A percentile compares a stretch with the other conserved stretches of the same genome.
Evolutionary conservation across 2,888 invertebrate species (phyloP).

Genomic region (Lamellibrachia satsuma): DNA sequence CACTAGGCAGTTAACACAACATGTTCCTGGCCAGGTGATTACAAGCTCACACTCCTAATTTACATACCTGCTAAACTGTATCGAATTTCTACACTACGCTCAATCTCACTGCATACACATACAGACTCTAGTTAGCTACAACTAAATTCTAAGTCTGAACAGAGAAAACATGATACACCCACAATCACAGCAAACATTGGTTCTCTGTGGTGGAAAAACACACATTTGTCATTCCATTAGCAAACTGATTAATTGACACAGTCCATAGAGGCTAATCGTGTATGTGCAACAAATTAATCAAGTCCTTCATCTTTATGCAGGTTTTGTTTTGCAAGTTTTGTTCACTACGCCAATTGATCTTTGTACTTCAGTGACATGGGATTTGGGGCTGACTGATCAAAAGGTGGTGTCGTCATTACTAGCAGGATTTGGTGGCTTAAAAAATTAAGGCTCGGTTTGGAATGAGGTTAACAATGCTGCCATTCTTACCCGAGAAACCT

Average conservation of each 20-base stretch:
- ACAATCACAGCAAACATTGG: background rate
- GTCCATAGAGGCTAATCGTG: background rate
- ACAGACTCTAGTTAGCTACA: background rate
- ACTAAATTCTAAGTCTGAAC: background rate
- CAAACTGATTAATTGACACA: background rate
- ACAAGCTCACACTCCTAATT: background rate
- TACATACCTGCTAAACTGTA: background rate
- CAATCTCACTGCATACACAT: background rate
- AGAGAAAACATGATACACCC: background rate
- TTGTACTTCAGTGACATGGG: background rate
- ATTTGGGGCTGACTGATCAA: background rate
- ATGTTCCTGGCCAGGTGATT: background rate
- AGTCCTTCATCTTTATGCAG: slow-evolving; percentile 12
- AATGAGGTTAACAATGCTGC: background rate
- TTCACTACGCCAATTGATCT: background rate
- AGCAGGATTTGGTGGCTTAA: no score
- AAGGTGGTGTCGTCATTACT: background rate
- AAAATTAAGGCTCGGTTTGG: background rate
- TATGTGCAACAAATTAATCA: background rate
- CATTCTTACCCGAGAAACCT: no score
- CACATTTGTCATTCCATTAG: background rate
- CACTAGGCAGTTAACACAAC: background rate
- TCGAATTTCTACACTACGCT: background rate
- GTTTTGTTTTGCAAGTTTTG: background rate
- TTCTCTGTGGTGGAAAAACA: background rate